Percentiles rank a stretch among this genome's conserved stretches.
Conservation (phyloP, 2,797 vertebrate species). For the Spheniscus humboldti region DNA sequence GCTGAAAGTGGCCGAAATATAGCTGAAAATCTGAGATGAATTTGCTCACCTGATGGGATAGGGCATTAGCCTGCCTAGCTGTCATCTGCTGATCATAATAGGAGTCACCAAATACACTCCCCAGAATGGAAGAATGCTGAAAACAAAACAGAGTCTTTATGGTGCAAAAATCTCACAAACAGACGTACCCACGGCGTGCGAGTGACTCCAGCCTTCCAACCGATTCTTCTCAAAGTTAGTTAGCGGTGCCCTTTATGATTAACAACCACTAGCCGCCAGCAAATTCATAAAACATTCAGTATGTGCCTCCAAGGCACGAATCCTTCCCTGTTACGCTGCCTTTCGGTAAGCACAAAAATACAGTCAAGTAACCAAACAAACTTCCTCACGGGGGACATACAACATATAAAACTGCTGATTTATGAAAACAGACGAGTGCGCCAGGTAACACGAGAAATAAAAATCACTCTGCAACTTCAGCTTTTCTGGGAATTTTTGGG, state of each 20-base stretch:
- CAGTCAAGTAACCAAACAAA: background rate
- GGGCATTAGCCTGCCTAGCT: constrained; percentile 93
- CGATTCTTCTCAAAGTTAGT: background rate
- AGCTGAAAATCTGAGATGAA: constrained; percentile 39
- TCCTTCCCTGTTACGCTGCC: background rate
- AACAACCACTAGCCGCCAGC: background rate
- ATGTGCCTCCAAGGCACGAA: background rate
- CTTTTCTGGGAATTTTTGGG: background rate
- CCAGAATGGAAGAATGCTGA: constrained; percentile 92
- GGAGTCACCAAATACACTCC: constrained; percentile 94
- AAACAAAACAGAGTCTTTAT: constrained; percentile 70
- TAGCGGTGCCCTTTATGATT: background rate
- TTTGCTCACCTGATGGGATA: constrained; percentile 93
- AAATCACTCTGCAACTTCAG: background rate
- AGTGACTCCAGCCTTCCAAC: background rate
- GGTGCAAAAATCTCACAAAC: background rate
- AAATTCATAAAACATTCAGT: rapidly evolving
- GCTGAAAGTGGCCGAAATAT: background rate
- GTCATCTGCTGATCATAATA: constrained; percentile 98
- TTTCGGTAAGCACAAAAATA: background rate
- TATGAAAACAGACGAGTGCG: background rate
- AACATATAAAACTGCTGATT: background rate
- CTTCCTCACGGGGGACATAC: background rate
- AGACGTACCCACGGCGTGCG: background rate
- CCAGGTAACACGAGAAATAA: background rate